phyloP scores from a whole-genome alignment of 2,888 invertebrate genomes.

The Saturnia japonica region DNA sequence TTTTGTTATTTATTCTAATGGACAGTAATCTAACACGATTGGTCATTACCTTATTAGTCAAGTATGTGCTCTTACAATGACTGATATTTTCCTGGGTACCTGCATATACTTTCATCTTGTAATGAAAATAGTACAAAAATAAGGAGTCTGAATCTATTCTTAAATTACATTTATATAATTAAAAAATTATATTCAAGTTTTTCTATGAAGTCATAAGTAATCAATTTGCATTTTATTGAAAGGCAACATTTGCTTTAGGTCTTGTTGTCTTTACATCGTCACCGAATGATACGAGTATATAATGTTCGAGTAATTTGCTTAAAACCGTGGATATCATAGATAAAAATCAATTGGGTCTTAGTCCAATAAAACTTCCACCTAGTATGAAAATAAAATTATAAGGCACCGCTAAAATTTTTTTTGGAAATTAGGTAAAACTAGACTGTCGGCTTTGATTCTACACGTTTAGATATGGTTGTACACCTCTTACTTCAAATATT shows the following conservation, averaged over 20 bases:
- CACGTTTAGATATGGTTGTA: not conserved
- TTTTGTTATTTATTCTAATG: constrained; percentile 2
- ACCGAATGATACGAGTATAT: too few species aligned
- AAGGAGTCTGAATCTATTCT: not conserved
- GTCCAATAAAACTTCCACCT: too few species aligned
- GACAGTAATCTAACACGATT: not conserved
- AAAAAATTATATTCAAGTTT: too few species aligned
- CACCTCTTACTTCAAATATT: not conserved
- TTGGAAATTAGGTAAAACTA: not conserved
- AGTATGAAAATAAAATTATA: too few species aligned
- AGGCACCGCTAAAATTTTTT: not conserved
- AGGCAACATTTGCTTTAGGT: too few species aligned
- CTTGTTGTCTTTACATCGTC: too few species aligned
- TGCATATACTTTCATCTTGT: not conserved
- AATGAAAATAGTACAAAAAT: not conserved
- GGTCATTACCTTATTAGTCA: not conserved
- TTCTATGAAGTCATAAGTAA: not conserved
- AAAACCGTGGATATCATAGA: too few species aligned
- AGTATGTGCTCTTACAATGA: not conserved
- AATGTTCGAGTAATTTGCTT: too few species aligned
- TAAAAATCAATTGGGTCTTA: too few species aligned
- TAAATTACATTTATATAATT: too few species aligned
- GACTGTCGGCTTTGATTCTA: not conserved
- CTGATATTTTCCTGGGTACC: not conserved
- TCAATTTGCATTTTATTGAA: not conserved